Percentiles rank a stretch among this genome's conserved stretches.
Evolutionary conservation across 2,113 vertebrate genomes (phyloP).

Genomic region (Pteruthius melanotis): DNA sequence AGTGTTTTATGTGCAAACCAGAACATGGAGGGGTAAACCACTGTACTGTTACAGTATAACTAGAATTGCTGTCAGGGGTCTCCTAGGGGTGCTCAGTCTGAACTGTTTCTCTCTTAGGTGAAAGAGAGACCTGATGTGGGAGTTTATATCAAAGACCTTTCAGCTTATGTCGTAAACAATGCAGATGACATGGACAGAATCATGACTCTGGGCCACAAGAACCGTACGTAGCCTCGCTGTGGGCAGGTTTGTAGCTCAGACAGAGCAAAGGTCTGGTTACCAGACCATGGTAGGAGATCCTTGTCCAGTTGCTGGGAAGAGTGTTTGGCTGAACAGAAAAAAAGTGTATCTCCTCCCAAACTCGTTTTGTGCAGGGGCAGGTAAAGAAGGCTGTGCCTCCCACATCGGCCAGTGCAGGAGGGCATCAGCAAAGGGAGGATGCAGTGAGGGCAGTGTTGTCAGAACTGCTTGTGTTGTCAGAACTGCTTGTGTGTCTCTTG

Average conservation of each 20-base stretch:
- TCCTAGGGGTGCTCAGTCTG: neutral
- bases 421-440: neutral
- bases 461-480: neutral
- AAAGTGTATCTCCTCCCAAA: neutral
- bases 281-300: neutral
- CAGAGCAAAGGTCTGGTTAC: neutral
- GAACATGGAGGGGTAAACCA: neutral
- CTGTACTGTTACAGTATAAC: neutral
- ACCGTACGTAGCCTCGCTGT: constrained; percentile 81
- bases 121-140: constrained; percentile 98
- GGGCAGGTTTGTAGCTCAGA: neutral
- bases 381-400: neutral
- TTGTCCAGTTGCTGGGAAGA: neutral
- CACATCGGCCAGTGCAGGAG: accelerated
- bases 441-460: neutral
- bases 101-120: constrained; percentile 78
- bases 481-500: neutral
- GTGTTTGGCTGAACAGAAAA: neutral
- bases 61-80: neutral
- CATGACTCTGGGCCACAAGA: constrained; percentile 98
- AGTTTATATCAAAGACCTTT: constrained; percentile 98
- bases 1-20: neutral
- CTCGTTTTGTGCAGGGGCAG: neutral
- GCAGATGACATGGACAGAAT: constrained; percentile 99
- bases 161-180: constrained; percentile 97